Base-by-base conservation (phyloP, 1,140 invertebrate genomes). In the Venturia canescens region DNA sequence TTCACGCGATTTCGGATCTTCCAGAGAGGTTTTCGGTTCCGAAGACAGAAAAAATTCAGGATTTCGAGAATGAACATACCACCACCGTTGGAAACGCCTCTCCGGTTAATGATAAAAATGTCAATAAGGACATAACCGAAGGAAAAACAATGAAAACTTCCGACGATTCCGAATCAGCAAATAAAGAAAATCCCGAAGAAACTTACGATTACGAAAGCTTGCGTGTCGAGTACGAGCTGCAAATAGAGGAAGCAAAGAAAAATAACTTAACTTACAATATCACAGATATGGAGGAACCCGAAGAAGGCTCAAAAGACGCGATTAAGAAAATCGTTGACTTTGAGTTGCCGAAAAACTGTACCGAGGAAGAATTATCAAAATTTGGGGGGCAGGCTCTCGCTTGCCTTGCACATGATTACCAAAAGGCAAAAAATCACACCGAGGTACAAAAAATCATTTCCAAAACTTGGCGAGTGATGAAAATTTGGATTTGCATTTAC, bases 401-500 rank as follows among this genome's bases (percentile, higher is more conserved):
- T 34, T 90, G 89, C 57, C 78, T 89, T n/a, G 66, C 84, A 0
- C 78, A 84, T 6, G 86, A 89, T 74, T 88, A 84, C 70, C 72
- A 86, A 31, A 70, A 82, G 9, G 72, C 84, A 2, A 87, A 83
- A 29, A 83, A 88, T 71, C 50, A 81, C 4, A 82, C 80, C 16
- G 31, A 84, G 34, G 31, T 83, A 5, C 82, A 79, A 0, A 87
- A 80, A 21, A 67, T 84, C 4, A 7, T 89, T 1, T 50, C 13
- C 7, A 89, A 80, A 79, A 81, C 80, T n/a, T 89, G 86, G 86
- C 69, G 83, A 21, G 82, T 88, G 9, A 4, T 87, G 2, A 87
- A 74, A 83, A 27, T 90, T 31, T 91, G 90, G 89, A 74, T 89
- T 15, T 79, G 76, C 27, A 86, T 91, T 76, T 91, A 91, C 44